A percentile compares a stretch with the other conserved stretches of the same genome.
phyloP scores from a whole-genome alignment of 2,113 vertebrate genomes.

The Semicossyphus pulcher region DNA sequence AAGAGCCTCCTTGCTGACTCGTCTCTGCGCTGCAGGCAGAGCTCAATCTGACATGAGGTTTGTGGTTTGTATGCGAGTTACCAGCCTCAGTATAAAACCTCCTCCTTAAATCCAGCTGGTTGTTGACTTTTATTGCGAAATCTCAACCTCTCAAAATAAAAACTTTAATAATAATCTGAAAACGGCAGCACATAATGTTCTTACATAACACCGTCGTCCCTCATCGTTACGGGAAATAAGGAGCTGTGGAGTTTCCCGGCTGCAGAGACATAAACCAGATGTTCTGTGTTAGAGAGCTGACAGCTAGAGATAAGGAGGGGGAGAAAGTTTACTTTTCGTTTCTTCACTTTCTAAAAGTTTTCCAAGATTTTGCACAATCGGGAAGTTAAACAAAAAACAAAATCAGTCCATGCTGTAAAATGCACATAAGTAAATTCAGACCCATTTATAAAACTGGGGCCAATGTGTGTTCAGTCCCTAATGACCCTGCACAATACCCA shows the following conservation, averaged over 20 bases:
- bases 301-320: constrained; percentile 6
- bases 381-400: not conserved
- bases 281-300: constrained; percentile 41
- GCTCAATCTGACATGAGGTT: constrained; percentile 13
- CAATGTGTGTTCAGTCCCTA: too few species aligned
- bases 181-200: constrained; percentile 4
- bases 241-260: constrained; percentile 50
- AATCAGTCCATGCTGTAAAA: not conserved
- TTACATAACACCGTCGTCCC: constrained; percentile 8
- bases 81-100: constrained; percentile 19
- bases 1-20: not conserved
- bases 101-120: not conserved
- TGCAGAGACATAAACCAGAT: constrained; percentile 68
- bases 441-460: too few species aligned
- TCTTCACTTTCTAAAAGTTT: not conserved
- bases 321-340: not conserved
- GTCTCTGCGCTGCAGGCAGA: constrained; percentile 44
- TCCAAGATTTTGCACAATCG: constrained; percentile 41
- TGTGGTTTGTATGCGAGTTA: not conserved
- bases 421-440: too few species aligned
- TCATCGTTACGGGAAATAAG: constrained; percentile 55
- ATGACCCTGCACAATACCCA: too few species aligned
- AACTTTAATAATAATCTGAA: not conserved
- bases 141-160: not conserved
- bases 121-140: constrained; percentile 5